A percentile compares a stretch with the other conserved stretches of the same genome.
Evolutionary conservation across 2,113 vertebrate genomes (phyloP).

Genomic region (Turnix velox): DNA sequence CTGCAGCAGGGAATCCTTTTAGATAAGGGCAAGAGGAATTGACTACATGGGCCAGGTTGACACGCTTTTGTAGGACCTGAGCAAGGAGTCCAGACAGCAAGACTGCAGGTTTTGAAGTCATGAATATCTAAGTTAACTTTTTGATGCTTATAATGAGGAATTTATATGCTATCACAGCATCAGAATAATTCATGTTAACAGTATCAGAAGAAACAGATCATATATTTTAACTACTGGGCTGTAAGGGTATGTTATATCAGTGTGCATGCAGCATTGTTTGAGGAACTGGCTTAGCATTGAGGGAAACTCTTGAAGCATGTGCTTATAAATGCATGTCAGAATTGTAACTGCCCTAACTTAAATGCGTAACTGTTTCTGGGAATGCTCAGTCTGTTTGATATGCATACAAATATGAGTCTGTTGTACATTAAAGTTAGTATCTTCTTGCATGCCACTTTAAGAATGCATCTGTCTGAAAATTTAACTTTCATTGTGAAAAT

Average conservation of each 20-base stretch:
- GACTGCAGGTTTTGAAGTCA: neutral
- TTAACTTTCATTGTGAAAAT: neutral
- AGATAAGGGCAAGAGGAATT: neutral
- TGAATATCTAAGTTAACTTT: neutral
- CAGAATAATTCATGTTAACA: neutral
- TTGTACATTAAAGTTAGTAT: neutral
- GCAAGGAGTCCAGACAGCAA: neutral
- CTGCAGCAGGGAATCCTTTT: constrained; percentile 43
- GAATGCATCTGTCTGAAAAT: neutral
- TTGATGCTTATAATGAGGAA: neutral
- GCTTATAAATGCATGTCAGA: neutral
- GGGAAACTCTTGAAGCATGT: too few species aligned
- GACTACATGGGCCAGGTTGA: neutral
- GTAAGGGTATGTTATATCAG: neutral
- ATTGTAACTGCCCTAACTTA: neutral
- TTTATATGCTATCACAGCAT: neutral
- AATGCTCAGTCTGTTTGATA: neutral
- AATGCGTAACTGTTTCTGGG: neutral
- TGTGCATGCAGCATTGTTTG: neutral
- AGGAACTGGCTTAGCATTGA: neutral
- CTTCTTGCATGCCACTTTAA: neutral
- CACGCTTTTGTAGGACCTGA: neutral
- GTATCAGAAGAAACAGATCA: neutral
- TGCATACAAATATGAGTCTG: neutral
- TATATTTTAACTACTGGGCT: neutral